phyloP scores from a whole-genome alignment of 2,888 invertebrate genomes.

The Eledona agricola region DNA sequence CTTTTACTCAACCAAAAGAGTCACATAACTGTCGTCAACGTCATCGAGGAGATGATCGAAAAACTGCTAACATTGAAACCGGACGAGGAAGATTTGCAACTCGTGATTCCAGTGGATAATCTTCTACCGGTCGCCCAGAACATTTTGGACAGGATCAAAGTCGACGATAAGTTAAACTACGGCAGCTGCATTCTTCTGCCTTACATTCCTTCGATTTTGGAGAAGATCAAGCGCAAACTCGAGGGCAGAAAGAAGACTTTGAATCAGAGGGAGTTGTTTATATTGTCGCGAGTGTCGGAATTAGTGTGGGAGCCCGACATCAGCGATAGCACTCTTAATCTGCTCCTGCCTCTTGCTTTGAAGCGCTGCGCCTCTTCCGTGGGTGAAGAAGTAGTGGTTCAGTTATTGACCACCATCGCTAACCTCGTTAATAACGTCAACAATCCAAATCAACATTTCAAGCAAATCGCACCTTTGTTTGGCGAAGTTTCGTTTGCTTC shows the following conservation, averaged over 20 bases:
- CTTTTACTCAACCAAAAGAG: conserved; percentile 77
- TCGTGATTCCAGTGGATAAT: conserved; percentile 58
- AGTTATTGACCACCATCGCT: conserved; percentile 75
- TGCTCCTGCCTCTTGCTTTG: conserved; percentile 76
- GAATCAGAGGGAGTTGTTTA: conserved; percentile 75
- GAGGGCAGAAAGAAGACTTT: conserved; percentile 69
- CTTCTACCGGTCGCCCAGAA: conserved; percentile 57
- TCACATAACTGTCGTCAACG: conserved; percentile 71
- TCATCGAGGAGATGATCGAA: conserved; percentile 78
- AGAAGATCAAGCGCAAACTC: conserved; percentile 73
- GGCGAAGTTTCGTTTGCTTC: conserved; percentile 72
- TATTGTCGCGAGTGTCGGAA: conserved; percentile 80
- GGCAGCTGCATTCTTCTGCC: conserved; percentile 79
- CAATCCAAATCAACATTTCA: conserved; percentile 72
- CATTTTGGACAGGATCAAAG: conserved; percentile 51
- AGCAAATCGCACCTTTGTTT: conserved; percentile 76
- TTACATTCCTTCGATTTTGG: conserved; percentile 76
- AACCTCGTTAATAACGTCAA: conserved; percentile 78
- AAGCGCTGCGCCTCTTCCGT: conserved; percentile 70
- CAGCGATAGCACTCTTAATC: conserved; percentile 74
- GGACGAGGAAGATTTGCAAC: conserved; percentile 66
- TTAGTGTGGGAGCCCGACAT: conserved; percentile 73
- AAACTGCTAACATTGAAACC: conserved; percentile 74
- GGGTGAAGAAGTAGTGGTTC: conserved; percentile 74
- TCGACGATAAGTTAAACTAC: conserved; percentile 68